These are phyloP conservation scores for Salvelinus alpinus DNA, from an alignment of 2,113 vertebrate species.

Conservation along the genomic window DNA sequence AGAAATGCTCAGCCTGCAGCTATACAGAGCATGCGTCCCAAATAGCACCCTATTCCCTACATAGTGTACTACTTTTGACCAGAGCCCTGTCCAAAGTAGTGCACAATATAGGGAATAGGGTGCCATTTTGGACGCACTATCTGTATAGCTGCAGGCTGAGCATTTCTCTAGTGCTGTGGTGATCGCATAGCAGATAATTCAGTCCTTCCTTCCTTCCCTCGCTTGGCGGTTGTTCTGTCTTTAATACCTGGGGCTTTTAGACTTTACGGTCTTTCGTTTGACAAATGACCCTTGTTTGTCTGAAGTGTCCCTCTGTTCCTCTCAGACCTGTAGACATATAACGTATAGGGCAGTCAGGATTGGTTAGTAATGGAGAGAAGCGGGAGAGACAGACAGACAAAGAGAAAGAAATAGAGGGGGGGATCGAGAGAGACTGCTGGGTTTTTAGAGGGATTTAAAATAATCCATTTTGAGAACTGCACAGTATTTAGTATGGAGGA, in stretches of 20 bases:
- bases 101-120: no score
- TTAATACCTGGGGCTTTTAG: conserved; percentile 27
- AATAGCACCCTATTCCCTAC: neutral
- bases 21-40: neutral
- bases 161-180: conserved; percentile 24
- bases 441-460: neutral
- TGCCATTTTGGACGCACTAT: neutral
- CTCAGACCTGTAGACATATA: neutral
- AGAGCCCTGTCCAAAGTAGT: neutral
- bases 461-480: neutral
- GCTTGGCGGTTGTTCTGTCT: conserved; percentile 1
- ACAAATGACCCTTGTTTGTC: conserved; percentile 50
- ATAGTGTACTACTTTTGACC: neutral
- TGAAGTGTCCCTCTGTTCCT: conserved; percentile 10
- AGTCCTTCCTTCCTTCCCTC: neutral
- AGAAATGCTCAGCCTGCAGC: no score
- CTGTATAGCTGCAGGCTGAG: conserved; percentile 43
- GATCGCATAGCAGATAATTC: conserved; percentile 35
- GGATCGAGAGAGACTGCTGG: neutral
- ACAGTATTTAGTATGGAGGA: conserved; percentile 7
- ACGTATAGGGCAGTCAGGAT: neutral
- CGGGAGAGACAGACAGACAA: no score
- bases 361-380: neutral
- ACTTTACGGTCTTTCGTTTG: conserved; percentile 46
- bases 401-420: no score